phyloP scores from a whole-genome alignment of 2,113 vertebrate genomes.

The Dicerorhinus sumatrensis region DNA sequence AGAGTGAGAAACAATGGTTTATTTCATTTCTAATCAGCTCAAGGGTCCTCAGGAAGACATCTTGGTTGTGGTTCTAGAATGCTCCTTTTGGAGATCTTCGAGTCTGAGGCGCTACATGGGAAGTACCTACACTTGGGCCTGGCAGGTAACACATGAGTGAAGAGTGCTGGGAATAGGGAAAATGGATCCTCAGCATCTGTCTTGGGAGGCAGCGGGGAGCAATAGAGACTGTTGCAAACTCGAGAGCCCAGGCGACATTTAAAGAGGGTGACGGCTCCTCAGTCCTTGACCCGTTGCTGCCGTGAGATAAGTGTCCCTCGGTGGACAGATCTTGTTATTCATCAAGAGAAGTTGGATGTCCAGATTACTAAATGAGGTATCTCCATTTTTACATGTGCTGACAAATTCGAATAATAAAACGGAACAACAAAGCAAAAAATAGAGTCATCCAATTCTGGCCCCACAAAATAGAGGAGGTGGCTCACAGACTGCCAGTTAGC shows the following conservation, averaged over 20 bases:
- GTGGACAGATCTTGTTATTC: neutral
- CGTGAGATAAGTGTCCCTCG: neutral
- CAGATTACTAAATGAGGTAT: neutral
- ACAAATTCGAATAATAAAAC: neutral
- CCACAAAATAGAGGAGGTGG: neutral
- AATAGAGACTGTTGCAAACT: neutral
- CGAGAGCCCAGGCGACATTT: fast-evolving
- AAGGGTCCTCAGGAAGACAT: neutral
- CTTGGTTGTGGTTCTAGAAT: neutral
- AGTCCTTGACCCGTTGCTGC: neutral
- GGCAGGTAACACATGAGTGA: neutral
- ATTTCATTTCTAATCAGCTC: neutral
- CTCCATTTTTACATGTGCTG: neutral
- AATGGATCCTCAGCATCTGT: neutral
- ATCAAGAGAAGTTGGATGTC: neutral
- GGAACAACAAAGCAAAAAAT: neutral
- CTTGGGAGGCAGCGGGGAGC: neutral
- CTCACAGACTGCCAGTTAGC: neutral
- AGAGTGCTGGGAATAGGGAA: neutral
- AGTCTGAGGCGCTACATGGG: neutral
- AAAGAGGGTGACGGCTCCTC: neutral
- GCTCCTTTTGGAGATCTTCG: neutral
- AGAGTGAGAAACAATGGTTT: neutral
- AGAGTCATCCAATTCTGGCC: neutral
- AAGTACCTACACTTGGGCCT: neutral